Evolutionary conservation across 2,113 vertebrate species (phyloP).

Genomic region (Camelus dromedarius): DNA sequence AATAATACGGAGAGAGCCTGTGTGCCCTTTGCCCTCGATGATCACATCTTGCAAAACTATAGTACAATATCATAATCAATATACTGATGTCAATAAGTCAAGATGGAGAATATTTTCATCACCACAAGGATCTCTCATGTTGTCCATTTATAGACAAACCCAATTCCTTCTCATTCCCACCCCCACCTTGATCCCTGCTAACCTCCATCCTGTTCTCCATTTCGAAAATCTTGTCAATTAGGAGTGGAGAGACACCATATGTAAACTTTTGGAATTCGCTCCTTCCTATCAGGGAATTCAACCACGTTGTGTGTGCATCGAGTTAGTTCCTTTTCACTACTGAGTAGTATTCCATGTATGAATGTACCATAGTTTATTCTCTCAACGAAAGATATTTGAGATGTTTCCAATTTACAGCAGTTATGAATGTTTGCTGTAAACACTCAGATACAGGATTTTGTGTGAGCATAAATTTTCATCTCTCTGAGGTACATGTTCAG

Average conservation of each 20-base stretch:
- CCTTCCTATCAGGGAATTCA: neutral
- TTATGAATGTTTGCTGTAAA: neutral
- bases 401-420: neutral
- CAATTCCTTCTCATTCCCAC: neutral
- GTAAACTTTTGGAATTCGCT: neutral
- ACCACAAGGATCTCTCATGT: neutral
- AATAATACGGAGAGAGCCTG: neutral
- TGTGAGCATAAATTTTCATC: neutral
- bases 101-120: neutral
- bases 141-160: neutral
- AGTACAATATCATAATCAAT: neutral
- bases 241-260: neutral
- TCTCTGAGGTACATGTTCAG: neutral
- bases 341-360: neutral
- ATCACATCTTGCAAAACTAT: neutral
- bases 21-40: neutral
- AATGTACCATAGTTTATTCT: neutral
- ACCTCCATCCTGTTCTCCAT: neutral
- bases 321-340: neutral
- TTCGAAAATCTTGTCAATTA: neutral
- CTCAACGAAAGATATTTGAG: neutral
- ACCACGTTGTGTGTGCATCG: neutral
- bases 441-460: neutral
- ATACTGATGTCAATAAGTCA: neutral
- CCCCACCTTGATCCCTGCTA: neutral